Evolutionary conservation across 2,888 invertebrate genomes (phyloP), one percentile per base, ranked within the genome.

Genomic region (Chrysopilus asiliformis): DNA sequence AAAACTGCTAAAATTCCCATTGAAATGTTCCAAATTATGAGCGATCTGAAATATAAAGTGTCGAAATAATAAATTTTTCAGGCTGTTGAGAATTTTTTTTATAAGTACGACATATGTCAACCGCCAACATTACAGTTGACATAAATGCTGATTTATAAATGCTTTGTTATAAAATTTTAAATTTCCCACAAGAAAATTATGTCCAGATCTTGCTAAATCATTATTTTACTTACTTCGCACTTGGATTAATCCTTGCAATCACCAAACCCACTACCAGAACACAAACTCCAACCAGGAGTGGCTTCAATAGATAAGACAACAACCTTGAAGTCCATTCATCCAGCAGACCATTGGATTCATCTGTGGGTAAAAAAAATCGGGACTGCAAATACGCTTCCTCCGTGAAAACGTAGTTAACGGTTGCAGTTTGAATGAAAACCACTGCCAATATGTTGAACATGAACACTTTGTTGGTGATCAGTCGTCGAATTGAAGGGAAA

Each of bases 301-400:
- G 72, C 43, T 67, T 68, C n/a, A 73, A 44, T n/a, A 71, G 56
- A 50, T 65, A 68, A 12, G 65, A 58, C 2, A 68, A 50, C 35
- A 71, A 57, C 40, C 71, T 61, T 1, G 70, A 65, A 5, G 58
- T 50, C 53, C 68, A 64, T n/a, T 72, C 69, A 49, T 73, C 71
- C 2, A 58, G 56, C 16, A 72, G 64, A 6, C 72, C 66, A 28
- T 63, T 64, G 33, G 57, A 52, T 14, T 65, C 71, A 34, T 59
- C 47, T 55, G 64, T 64, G 1, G 73, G 68, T 16, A 71, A 55
- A 39, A 68, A 68, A 53, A 71, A 76, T 43, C 70, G 65, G 1
- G 75, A 67, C 48, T 74, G 71, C 45, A 74, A 57, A 47, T 71
- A 72, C 32, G 62, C 57, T 43, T 71, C 67, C 53, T 75, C 72